Conservation (phyloP, 2,888 invertebrate species). For the Agrochola circellaris region DNA sequence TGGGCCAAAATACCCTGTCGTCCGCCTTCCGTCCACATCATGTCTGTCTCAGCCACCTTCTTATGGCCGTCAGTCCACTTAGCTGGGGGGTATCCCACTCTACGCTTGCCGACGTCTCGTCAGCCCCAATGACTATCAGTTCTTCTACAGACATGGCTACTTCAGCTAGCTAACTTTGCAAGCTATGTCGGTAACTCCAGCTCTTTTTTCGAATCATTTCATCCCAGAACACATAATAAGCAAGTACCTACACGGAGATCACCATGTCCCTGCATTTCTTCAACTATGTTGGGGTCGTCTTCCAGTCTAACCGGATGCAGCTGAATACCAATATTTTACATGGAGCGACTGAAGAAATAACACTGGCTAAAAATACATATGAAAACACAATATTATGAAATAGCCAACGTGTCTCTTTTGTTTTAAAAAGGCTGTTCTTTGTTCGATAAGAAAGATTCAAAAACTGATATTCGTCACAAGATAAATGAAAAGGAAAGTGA, state of each 20-base stretch:
- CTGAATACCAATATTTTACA: too few relatives aligned
- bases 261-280: background rate
- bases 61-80: background rate
- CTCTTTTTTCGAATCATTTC: background rate
- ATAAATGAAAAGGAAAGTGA: conserved; percentile 8
- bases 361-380: background rate
- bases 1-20: too few relatives aligned
- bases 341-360: background rate
- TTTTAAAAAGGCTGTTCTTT: conserved; percentile 15
- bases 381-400: background rate
- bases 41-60: background rate
- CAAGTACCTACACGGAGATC: background rate
- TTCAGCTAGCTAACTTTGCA: background rate
- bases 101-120: background rate
- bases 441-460: conserved; percentile 28
- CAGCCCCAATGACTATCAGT: background rate
- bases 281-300: too few relatives aligned
- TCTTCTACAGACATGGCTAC: background rate
- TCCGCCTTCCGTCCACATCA: background rate
- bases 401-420: background rate
- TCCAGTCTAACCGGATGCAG: background rate
- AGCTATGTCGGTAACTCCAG: background rate
- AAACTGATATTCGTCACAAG: background rate
- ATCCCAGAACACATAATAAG: background rate
- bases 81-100: background rate